phyloP scores from a whole-genome alignment of 2,113 vertebrate genomes.

The Lampris megalopsis region DNA sequence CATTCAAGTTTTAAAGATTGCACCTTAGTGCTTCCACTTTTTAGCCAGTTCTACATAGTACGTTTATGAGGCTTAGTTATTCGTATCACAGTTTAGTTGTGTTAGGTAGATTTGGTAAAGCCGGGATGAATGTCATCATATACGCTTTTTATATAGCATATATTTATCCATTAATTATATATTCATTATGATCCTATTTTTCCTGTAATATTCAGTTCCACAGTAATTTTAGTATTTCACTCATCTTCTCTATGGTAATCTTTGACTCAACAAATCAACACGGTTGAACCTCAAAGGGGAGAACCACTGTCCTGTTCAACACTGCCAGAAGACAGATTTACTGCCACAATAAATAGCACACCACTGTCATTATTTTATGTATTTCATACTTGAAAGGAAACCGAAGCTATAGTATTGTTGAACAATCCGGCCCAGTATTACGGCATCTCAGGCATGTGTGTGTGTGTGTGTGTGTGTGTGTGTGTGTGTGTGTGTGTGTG shows the following conservation, averaged over 20 bases:
- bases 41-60: conserved; percentile 24
- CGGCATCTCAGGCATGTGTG: conserved; percentile 75
- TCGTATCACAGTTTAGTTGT: conserved; percentile 51
- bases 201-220: conserved; percentile 24
- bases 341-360: conserved; percentile 73
- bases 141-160: conserved; percentile 39
- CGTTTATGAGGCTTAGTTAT: conserved; percentile 39
- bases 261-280: conserved; percentile 22
- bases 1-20: conserved; percentile 39
- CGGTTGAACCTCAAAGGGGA: conserved; percentile 28
- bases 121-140: conserved; percentile 40
- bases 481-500: not conserved
- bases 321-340: conserved; percentile 69
- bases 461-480: conserved; percentile 18
- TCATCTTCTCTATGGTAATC: conserved; percentile 28
- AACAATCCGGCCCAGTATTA: conserved; percentile 72
- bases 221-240: conserved; percentile 18
- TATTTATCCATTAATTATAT: conserved; percentile 46
- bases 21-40: conserved; percentile 47
- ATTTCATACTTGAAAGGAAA: conserved; percentile 67
- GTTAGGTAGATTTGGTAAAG: conserved; percentile 45
- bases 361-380: conserved; percentile 40
- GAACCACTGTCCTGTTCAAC: conserved; percentile 50
- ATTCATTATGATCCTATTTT: conserved; percentile 38
- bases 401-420: conserved; percentile 70